Base-by-base conservation (phyloP, 2,113 vertebrate species). In the Malurus alboscapulatus region DNA sequence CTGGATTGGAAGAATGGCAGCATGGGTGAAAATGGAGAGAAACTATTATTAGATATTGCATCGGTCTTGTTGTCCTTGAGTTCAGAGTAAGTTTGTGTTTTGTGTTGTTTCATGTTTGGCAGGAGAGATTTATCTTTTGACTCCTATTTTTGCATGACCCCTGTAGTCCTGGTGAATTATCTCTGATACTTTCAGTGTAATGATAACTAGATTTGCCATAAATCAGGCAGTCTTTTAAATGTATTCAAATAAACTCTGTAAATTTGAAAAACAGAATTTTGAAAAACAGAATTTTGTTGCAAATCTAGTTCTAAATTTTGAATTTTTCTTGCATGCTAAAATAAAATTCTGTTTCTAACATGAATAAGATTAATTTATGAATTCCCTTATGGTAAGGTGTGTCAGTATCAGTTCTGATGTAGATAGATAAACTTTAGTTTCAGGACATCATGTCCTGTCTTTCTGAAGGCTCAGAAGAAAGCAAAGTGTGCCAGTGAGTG, bases 1-100 rank as follows among this genome's bases (percentile, higher is more conserved):
- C 58, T 99, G 94, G 98, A 97, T 80, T 99, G 99, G 99, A 98
- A 97, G 94, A 93, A 92, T 2, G 93, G 97, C 58, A 95, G 84
- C 12, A 97, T 98, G 79, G 98, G 98, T 36, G 94, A 80, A 9
- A 94, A 95, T 30, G 97, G 98, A 91, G 99, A 99, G 89, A 93
- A 96, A 45, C 96, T 99, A 0, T 97, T 99, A 10, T 30, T 99
- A 77, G 93, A 98, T 90, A 97, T 98, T 4, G 98, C 96, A 22
- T 95, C 87, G 18, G 97, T 98, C 17, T 96, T 99, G 77, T 97
- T 99, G 94, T 97, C 93, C n/a, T 95, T 99, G 66, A 98, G 98
- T 92, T 97, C 98, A 93, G 98, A 98, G 99, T 99, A 96, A 97
- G 96, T 78, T 63, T 83, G n/a, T 53, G 14, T 71, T 88, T 63